These are phyloP conservation scores for Lophotriccus pileatus DNA, from an alignment of 2,797 vertebrate genomes.

Conservation along the genomic window DNA sequence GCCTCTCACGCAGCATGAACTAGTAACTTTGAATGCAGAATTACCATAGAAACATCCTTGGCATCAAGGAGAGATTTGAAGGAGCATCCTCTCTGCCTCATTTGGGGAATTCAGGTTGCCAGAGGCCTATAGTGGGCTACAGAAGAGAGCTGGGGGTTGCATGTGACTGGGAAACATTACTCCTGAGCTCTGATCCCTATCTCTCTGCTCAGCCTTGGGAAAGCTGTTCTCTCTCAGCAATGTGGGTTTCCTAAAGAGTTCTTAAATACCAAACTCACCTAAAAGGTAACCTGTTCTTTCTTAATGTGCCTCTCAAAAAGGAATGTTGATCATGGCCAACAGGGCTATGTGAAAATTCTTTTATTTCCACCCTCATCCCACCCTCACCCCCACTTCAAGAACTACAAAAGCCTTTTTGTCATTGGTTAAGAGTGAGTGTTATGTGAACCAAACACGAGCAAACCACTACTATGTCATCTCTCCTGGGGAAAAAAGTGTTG, in stretches of 20 bases:
- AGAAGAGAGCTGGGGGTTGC: not conserved
- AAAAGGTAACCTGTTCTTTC: not conserved
- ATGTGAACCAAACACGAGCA: not conserved
- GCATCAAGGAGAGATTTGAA: conserved; percentile 27
- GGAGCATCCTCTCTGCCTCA: not conserved
- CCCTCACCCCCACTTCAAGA: not conserved
- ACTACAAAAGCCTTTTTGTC: not conserved
- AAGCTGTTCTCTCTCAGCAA: not conserved
- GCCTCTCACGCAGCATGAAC: not conserved
- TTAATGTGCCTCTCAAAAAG: not conserved
- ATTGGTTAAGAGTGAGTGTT: not conserved
- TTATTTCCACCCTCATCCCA: not conserved
- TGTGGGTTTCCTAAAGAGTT: not conserved
- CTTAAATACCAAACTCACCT: not conserved
- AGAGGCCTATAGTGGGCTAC: not conserved
- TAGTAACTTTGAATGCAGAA: conserved; percentile 22
- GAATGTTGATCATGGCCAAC: not conserved
- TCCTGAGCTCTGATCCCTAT: not conserved
- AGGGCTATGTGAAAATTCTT: not conserved
- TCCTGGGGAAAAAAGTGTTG: not conserved
- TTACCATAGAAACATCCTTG: conserved; percentile 53
- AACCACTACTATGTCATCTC: not conserved
- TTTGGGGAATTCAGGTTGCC: not conserved
- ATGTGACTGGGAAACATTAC: not conserved
- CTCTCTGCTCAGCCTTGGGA: not conserved